These are phyloP conservation scores for Otocyon megalotis DNA, from an alignment of 2,113 vertebrate genomes.

Conservation along the genomic window DNA sequence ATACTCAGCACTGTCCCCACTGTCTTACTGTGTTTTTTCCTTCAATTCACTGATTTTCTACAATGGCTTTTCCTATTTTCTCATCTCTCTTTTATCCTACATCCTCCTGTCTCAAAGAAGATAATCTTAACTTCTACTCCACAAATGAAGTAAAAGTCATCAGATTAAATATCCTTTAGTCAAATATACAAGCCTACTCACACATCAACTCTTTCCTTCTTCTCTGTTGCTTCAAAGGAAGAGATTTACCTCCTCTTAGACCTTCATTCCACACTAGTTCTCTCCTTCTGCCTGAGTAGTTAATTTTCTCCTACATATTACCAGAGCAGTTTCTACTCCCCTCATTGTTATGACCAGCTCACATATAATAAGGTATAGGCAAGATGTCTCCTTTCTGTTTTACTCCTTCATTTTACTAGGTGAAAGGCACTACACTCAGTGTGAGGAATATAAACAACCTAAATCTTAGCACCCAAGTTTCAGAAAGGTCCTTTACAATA, in stretches of 20 bases:
- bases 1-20: neutral
- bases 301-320: neutral
- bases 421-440: neutral
- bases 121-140: neutral
- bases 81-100: neutral
- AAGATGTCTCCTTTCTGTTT: neutral
- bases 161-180: neutral
- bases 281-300: neutral
- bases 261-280: neutral
- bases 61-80: neutral
- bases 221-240: constrained; percentile 4
- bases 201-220: neutral
- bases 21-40: neutral
- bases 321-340: neutral
- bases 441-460: neutral
- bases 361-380: neutral
- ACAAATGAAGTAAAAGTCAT: neutral
- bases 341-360: neutral
- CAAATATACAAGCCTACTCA: neutral
- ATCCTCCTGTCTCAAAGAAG: neutral
- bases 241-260: neutral
- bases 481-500: neutral
- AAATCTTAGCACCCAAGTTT: neutral
- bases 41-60: neutral
- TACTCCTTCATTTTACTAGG: neutral